phyloP scores from a whole-genome alignment of 2,888 invertebrate species.

The Thymelicus acteon region DNA sequence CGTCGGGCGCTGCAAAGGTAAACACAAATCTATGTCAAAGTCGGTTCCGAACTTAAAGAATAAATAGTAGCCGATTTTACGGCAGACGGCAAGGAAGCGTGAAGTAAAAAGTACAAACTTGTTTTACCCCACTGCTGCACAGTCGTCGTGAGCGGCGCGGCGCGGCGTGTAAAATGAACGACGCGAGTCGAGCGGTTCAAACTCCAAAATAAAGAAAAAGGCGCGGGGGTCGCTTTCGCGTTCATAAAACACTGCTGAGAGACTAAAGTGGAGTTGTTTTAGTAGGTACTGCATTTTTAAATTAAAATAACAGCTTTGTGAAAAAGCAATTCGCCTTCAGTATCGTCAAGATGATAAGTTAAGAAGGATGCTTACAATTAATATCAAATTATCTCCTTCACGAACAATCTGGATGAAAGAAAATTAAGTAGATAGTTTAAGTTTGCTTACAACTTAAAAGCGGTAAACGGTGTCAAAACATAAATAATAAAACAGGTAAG shows the following conservation, averaged over 20 bases:
- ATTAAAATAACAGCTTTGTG: slow-evolving; percentile 25
- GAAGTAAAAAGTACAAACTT: slow-evolving; percentile 32
- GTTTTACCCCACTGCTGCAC: background rate
- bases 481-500: too few species aligned
- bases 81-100: slow-evolving; percentile 24
- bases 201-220: slow-evolving; percentile 32
- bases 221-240: slow-evolving; percentile 12
- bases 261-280: slow-evolving; percentile 31
- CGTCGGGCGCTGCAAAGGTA: slow-evolving; percentile 26
- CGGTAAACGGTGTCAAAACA: too few species aligned
- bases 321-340: slow-evolving; percentile 8
- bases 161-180: slow-evolving; percentile 18
- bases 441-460: too few species aligned
- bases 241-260: slow-evolving; percentile 31
- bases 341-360: background rate
- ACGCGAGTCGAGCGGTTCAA: slow-evolving; percentile 26
- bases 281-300: slow-evolving; percentile 23
- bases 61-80: slow-evolving; percentile 26
- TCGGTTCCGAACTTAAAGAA: slow-evolving; percentile 30
- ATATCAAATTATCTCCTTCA: background rate
- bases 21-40: slow-evolving; percentile 36
- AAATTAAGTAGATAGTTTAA: too few species aligned
- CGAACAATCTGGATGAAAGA: background rate
- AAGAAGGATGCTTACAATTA: background rate
- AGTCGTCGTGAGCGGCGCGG: slow-evolving; percentile 17